Conservation (phyloP, 2,888 invertebrate genomes). For the Dryadula phaetusa region DNA sequence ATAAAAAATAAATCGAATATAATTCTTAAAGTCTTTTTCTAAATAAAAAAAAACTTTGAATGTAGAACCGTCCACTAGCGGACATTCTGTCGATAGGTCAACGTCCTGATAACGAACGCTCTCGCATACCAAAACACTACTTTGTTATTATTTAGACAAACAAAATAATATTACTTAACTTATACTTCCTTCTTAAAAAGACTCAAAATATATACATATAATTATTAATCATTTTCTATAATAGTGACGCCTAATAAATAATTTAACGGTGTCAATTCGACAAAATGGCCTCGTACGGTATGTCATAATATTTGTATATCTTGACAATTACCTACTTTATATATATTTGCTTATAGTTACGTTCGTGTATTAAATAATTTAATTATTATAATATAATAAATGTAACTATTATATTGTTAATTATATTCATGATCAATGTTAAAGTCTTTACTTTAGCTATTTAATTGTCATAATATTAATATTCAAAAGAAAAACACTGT, state of each 20-base stretch:
- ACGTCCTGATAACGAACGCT: constrained; percentile 34
- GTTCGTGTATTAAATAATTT: no score
- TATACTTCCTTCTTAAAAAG: background rate
- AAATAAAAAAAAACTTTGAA: background rate
- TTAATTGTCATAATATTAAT: no score
- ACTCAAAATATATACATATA: background rate
- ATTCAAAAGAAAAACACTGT: no score
- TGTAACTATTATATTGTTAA: no score
- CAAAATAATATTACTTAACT: constrained; percentile 13
- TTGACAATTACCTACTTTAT: no score
- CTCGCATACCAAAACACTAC: constrained; percentile 27
- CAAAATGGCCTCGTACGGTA: background rate
- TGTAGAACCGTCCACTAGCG: background rate
- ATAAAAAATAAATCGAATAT: background rate
- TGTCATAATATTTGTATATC: background rate
- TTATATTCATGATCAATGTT: no score
- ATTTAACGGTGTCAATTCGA: background rate
- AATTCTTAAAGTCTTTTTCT: background rate
- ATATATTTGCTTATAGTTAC: no score
- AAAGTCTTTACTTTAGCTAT: no score
- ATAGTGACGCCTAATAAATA: background rate
- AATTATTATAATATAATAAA: no score
- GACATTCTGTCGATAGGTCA: constrained; percentile 30
- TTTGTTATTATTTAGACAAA: constrained; percentile 22
- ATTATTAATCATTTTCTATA: background rate